These are phyloP conservation scores for Diphyllodes magnificus DNA, from an alignment of 2,113 vertebrate species.

Conservation along the genomic window DNA sequence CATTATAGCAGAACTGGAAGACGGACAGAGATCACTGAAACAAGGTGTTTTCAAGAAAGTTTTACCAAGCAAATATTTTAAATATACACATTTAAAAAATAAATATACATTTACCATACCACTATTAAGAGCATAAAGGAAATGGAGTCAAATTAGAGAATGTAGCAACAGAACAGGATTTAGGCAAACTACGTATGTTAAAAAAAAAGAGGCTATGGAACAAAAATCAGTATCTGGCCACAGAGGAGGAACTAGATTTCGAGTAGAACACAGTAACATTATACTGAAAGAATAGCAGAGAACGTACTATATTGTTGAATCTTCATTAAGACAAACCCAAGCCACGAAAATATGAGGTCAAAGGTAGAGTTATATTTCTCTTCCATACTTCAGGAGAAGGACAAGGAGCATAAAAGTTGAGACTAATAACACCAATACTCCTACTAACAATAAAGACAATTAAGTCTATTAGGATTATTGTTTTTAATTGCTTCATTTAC, in stretches of 20 bases:
- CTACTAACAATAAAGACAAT: neutral
- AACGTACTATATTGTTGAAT: neutral
- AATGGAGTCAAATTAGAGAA: neutral
- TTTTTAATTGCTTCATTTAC: neutral
- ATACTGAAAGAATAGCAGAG: neutral
- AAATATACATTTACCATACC: neutral
- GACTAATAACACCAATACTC: neutral
- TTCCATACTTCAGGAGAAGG: neutral
- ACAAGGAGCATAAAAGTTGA: neutral
- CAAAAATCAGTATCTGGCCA: neutral
- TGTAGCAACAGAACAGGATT: neutral
- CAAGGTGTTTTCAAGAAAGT: neutral
- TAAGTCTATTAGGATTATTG: neutral
- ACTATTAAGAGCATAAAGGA: neutral
- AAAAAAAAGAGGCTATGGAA: neutral
- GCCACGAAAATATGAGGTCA: neutral
- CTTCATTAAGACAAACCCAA: neutral
- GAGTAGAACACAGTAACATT: neutral
- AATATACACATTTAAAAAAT: neutral
- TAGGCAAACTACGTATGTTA: neutral
- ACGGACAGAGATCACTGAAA: neutral
- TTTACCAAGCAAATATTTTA: neutral
- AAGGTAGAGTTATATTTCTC: neutral
- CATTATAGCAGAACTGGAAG: neutral
- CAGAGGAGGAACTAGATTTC: neutral